Percentiles rank a stretch among this genome's conserved stretches.
Evolutionary conservation across 1,140 invertebrate species (phyloP).

Genomic region (Psix sp.): DNA sequence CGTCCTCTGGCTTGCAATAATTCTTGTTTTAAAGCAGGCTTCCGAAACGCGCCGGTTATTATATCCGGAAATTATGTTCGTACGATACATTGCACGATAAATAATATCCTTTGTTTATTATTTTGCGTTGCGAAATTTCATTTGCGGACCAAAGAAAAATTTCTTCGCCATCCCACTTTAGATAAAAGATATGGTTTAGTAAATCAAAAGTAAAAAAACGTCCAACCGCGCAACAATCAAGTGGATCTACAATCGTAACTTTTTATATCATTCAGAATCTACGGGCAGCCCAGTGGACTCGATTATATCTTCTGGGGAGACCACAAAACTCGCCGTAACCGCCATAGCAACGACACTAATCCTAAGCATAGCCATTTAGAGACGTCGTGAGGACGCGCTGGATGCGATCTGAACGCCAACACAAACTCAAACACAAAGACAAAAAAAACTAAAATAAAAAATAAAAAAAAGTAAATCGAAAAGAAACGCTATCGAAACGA

Average conservation of each 20-base stretch:
- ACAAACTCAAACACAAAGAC: conserved; percentile 34
- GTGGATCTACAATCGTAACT: conserved; percentile 63
- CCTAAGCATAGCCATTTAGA: conserved; percentile 71
- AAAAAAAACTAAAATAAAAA: conserved; percentile 8
- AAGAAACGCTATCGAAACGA: not conserved
- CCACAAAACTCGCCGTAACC: conserved; percentile 70
- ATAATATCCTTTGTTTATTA: conserved; percentile 27
- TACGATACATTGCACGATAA: conserved; percentile 10
- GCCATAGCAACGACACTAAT: conserved; percentile 72
- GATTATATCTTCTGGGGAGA: conserved; percentile 70
- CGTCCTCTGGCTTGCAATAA: conserved; percentile 39
- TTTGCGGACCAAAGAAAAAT: too few species aligned
- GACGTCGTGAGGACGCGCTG: conserved; percentile 59
- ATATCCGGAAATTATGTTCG: conserved; percentile 44
- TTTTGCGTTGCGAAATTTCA: too few species aligned
- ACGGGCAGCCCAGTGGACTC: conserved; percentile 68
- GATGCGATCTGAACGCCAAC: conserved; percentile 42
- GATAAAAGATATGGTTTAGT: not conserved
- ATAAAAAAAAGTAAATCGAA: conserved; percentile 6
- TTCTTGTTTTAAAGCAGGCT: conserved; percentile 45
- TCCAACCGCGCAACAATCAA: conserved; percentile 18
- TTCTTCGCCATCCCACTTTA: too few species aligned
- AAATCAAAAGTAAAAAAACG: conserved; percentile 5
- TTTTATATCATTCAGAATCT: conserved; percentile 76
- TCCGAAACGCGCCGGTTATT: conserved; percentile 36